Conservation (phyloP, 1,140 invertebrate species). For the Pentalonia nigronervosa region DNA sequence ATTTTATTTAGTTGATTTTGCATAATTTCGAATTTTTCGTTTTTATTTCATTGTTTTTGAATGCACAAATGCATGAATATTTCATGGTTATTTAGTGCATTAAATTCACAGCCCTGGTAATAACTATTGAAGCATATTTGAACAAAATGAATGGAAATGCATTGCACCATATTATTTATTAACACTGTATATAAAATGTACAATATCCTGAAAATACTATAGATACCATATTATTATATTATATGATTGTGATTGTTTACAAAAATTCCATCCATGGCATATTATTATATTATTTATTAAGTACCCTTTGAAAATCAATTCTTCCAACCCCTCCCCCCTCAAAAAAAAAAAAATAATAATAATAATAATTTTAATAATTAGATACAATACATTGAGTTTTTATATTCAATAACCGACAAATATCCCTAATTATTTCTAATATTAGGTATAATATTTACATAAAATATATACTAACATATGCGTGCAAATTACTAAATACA, state of each 20-base stretch:
- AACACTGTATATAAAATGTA: not conserved
- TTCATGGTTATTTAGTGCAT: not conserved
- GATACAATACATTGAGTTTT: not conserved
- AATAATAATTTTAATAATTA: not conserved
- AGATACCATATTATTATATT: not conserved
- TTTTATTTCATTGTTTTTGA: not conserved
- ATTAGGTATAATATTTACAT: not conserved
- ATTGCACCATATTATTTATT: not conserved
- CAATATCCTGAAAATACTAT: not conserved
- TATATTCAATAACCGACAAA: not conserved
- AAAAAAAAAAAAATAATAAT: not conserved
- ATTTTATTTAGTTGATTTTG: not conserved
- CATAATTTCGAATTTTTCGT: not conserved
- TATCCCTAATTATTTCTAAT: not conserved
- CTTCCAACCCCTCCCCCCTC: too few species aligned
- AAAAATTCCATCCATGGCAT: too few species aligned
- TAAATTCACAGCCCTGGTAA: not conserved
- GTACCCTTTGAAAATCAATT: not conserved
- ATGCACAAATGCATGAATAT: not conserved
- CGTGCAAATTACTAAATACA: not conserved
- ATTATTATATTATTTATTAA: not conserved
- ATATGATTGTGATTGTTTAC: too few species aligned
- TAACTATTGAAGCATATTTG: not conserved
- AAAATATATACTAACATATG: not conserved
- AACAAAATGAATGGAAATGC: not conserved